Evolutionary conservation across 2,888 invertebrate genomes (phyloP).

Genomic region (Antitype chi): DNA sequence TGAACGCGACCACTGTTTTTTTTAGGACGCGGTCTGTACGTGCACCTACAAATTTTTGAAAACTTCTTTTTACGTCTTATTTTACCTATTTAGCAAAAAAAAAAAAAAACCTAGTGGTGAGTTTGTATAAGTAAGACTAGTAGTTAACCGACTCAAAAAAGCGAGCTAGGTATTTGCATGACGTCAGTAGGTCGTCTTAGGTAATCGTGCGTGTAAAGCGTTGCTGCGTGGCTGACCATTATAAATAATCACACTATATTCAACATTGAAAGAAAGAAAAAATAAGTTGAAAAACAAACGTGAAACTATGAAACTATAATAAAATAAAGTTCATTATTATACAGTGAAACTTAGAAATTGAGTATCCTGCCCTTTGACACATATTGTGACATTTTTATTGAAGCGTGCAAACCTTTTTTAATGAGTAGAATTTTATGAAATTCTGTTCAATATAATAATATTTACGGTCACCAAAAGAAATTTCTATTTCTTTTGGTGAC

Average conservation of each 20-base stretch:
- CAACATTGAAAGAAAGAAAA: constrained; percentile 14
- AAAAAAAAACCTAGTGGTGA: too few relatives aligned
- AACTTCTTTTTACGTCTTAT: too few relatives aligned
- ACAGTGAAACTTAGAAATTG: constrained; percentile 13
- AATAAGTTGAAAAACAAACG: constrained; percentile 11
- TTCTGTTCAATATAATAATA: background rate
- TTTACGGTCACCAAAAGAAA: too few relatives aligned
- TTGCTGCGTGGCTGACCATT: constrained; percentile 42
- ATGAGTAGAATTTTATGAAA: background rate
- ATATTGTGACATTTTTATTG: background rate
- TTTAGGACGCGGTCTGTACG: background rate
- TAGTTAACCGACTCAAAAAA: background rate
- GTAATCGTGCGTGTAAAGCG: constrained; percentile 48
- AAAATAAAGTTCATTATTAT: constrained; percentile 22
- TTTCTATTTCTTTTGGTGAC: too few relatives aligned
- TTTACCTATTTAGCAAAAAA: too few relatives aligned
- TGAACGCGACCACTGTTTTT: background rate
- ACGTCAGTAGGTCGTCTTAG: constrained; percentile 27
- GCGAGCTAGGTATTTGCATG: constrained; percentile 5
- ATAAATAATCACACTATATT: constrained; percentile 38
- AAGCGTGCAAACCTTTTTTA: background rate
- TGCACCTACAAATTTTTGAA: background rate
- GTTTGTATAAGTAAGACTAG: too few relatives aligned
- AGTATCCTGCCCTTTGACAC: background rate
- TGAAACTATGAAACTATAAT: constrained; percentile 5